phyloP scores from a whole-genome alignment of 2,888 invertebrate genomes.

The Lithosia quadra region DNA sequence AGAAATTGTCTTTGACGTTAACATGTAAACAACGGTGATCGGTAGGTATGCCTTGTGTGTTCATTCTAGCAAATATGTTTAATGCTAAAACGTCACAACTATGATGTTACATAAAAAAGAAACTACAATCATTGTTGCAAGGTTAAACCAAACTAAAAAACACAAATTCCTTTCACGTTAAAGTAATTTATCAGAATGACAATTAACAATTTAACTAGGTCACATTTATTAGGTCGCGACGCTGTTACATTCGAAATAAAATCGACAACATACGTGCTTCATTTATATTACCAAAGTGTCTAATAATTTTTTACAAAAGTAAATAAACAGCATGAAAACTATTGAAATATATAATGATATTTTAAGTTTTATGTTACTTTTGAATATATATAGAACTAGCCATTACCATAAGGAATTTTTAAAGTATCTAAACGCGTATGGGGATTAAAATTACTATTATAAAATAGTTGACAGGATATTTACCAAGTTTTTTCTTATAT shows the following conservation, averaged over 20 bases:
- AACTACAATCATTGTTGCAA: not conserved
- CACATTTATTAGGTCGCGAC: slow-evolving; percentile 64
- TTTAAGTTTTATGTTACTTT: not conserved
- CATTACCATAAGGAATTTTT: slow-evolving; percentile 27
- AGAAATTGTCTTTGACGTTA: not conserved
- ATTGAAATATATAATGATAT: too few species aligned
- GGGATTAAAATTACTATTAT: too few species aligned
- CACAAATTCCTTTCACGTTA: slow-evolving; percentile 27
- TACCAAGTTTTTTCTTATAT: too few species aligned
- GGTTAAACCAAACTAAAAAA: not conserved
- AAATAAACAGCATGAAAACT: too few species aligned
- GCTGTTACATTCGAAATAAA: slow-evolving; percentile 54
- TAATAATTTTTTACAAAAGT: too few species aligned
- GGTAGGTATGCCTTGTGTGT: too few species aligned
- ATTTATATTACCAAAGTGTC: not conserved
- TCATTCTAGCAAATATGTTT: not conserved
- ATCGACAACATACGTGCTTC: not conserved
- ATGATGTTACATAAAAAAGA: not conserved
- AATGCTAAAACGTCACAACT: not conserved
- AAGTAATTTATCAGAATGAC: slow-evolving; percentile 61
- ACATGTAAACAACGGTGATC: too few species aligned
- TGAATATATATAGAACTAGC: not conserved
- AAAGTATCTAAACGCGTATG: not conserved
- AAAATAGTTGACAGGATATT: too few species aligned
- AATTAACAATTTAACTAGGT: slow-evolving; percentile 63